Evolutionary conservation across 2,888 invertebrate species (phyloP).

Genomic region (Laothoe populi): DNA sequence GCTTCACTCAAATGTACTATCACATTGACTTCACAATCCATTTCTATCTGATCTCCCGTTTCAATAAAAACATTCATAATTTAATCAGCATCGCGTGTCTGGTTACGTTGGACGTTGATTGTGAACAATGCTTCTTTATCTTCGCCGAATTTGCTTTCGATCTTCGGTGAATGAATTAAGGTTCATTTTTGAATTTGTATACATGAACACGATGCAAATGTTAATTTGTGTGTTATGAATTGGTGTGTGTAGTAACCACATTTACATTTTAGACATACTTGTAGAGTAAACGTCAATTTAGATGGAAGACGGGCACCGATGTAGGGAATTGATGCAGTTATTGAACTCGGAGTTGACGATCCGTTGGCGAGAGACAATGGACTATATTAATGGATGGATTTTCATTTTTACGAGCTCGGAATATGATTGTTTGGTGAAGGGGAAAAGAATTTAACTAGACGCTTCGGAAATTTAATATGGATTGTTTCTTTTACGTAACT

Average conservation of each 20-base stretch:
- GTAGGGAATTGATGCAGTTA: slow-evolving; percentile 78
- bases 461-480: background rate
- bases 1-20: slow-evolving; percentile 68
- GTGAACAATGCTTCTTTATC: slow-evolving; percentile 51
- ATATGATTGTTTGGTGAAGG: slow-evolving; percentile 19
- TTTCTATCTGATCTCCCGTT: slow-evolving; percentile 62
- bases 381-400: slow-evolving; percentile 54
- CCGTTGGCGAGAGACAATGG: slow-evolving; percentile 63
- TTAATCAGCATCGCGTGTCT: slow-evolving; percentile 74
- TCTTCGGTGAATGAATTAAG: slow-evolving; percentile 49
- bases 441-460: slow-evolving; percentile 13
- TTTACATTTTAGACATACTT: slow-evolving; percentile 81
- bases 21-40: slow-evolving; percentile 60
- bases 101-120: slow-evolving; percentile 64
- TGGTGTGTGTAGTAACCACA: slow-evolving; percentile 77
- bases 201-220: slow-evolving; percentile 36
- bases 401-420: slow-evolving; percentile 25
- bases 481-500: slow-evolving; percentile 17
- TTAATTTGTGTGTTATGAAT: slow-evolving; percentile 55
- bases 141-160: slow-evolving; percentile 41
- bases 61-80: slow-evolving; percentile 78
- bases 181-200: slow-evolving; percentile 46
- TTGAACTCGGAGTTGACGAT: slow-evolving; percentile 71
- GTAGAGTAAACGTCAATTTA: slow-evolving; percentile 82
- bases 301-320: slow-evolving; percentile 74